Evolutionary conservation across 2,888 invertebrate genomes (phyloP), one percentile per base, ranked within the genome.

Genomic region (Tenthredo amoena): DNA sequence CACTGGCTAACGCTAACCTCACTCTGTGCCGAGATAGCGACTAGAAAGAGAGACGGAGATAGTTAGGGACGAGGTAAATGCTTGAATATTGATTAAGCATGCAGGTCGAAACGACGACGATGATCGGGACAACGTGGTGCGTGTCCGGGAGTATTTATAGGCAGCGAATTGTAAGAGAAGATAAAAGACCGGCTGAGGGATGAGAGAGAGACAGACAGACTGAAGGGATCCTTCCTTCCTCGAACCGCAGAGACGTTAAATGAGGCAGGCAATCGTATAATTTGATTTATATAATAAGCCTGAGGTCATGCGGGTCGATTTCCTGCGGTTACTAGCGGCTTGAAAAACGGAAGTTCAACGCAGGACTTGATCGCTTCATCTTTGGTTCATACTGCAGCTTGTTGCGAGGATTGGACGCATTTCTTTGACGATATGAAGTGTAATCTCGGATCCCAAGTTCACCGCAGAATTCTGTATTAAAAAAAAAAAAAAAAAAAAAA

Each of bases 71-170:
- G 85, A 77, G 55, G 81, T 50, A 88, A 91, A 90, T 89, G 89
- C 88, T 90, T 88, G 89, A 90, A 89, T 91, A 91, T 91, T 88
- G 91, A 91, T 91, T 90, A 88, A 91, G 90, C 91, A 89, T 90
- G 88, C 88, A 89, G 89, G 88, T 88, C 89, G 88, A 88, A 89
- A 90, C 88, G 31, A 77, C 88, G 47, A 77, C 89, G 87, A 88
- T 87, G 87, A 86, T 86, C 86, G 84, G 83, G 86, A 82, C 86
- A 43, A 82, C 84, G 84, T 37, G 31, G 90, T 90, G 90, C 90
- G 90, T 90, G 90, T 88, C 88, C 87, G 76, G 84, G 85, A 88
- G 90, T 90, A 90, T 90, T 90, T 90, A 89, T 88, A 88, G 84
- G 82, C 81, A 7, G 58, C 40, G n/a, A 81, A 62, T 40, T 21